phyloP scores from a whole-genome alignment of 2,113 vertebrate genomes.

The Chrysemys picta region DNA sequence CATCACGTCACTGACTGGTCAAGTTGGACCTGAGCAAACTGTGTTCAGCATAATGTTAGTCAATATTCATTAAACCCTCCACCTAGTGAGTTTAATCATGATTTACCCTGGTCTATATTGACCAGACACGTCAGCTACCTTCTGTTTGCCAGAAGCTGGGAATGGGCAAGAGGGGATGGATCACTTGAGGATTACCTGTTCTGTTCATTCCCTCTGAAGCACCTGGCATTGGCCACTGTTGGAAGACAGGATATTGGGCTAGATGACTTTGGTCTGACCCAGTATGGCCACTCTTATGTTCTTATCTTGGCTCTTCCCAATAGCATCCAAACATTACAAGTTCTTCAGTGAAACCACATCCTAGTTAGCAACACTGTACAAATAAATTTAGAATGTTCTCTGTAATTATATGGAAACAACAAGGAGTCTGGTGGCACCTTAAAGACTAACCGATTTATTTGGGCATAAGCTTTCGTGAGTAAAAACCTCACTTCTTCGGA shows the following conservation, averaged over 20 bases:
- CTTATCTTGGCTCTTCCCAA: neutral
- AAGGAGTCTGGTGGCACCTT: too few relatives aligned
- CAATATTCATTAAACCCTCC: rapidly evolving
- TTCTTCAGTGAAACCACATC: neutral
- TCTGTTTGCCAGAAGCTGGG: too few relatives aligned
- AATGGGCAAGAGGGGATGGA: too few relatives aligned
- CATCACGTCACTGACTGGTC: neutral
- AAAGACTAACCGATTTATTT: too few relatives aligned
- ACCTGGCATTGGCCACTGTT: too few relatives aligned
- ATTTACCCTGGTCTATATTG: neutral
- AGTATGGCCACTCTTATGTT: too few relatives aligned
- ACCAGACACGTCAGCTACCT: neutral
- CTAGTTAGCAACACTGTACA: neutral
- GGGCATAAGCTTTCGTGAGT: too few relatives aligned
- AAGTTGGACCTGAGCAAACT: neutral
- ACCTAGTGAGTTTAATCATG: rapidly evolving
- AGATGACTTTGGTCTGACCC: too few relatives aligned
- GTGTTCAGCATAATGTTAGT: neutral
- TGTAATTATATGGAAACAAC: neutral
- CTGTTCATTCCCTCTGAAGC: too few relatives aligned
- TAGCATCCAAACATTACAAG: neutral
- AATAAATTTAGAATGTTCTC: rapidly evolving
- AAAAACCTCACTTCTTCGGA: too few relatives aligned
- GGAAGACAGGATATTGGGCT: too few relatives aligned
- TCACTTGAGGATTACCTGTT: too few relatives aligned